Base-by-base conservation (phyloP, 1,140 invertebrate species). In the Drosophila jambulina region DNA sequence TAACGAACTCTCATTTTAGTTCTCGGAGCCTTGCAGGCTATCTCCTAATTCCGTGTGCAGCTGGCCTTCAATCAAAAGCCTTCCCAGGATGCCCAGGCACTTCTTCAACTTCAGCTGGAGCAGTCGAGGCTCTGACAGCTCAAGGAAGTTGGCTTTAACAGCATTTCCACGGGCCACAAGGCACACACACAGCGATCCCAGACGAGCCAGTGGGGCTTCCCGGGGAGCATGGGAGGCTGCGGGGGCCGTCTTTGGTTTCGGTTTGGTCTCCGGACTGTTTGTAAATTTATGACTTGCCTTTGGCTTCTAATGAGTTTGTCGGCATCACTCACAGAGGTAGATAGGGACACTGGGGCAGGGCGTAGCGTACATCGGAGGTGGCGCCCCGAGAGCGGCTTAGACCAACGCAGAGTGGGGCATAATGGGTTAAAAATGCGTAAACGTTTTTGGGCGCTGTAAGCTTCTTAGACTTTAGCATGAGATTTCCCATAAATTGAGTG, bases 401-500 rank as follows among this genome's bases (percentile, higher is more conserved):
- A 72, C 48, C 65, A 45, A 36, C 51, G 42, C 42, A 17, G 54
- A n/a, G 25, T 34, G 38, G 32, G 75, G 64, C 67, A 54, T 83
- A 83, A 83, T 83, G 80, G 84, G 80, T 88, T 88, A 88, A 88
- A 88, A 88, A 88, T 88, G 84, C 84, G 85, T 88, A 84, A 90
- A 81, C 78, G 78, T 68, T 88, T 90, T 78, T 62, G 85, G 78
- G 84, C 81, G 85, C 75, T 72, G 80, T 88, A 88, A 88, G 84
- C 84, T 88, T 75, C 84, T 88, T 90, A 88, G 80, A 88, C 75
- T 90, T 90, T 84, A 71, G 65, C 81, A 88, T 80, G 80, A 80
- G 84, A 88, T 88, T 87, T 69, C 45, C 84, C 85, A 88, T 84
- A 88, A 90, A 88, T 90, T 84, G 64, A 71, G 57, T 56, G 58